phyloP scores from a whole-genome alignment of 2,113 vertebrate species.

The Tychaedon coryphoeus region DNA sequence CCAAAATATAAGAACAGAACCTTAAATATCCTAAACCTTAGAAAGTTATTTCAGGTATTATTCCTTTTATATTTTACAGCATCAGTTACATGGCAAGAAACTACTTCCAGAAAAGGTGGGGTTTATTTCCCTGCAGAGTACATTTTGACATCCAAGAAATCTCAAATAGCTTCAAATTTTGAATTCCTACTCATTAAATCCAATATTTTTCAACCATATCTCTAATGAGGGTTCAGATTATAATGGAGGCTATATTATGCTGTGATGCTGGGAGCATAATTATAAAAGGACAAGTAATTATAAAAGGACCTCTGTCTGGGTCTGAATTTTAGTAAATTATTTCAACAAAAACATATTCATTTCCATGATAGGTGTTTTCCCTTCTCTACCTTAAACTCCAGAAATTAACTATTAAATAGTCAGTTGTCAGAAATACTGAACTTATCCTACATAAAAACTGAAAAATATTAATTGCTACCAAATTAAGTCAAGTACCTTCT shows the following conservation, averaged over 20 bases:
- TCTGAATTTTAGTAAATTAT: background rate
- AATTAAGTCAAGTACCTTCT: background rate
- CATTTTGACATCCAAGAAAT: background rate
- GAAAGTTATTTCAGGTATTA: background rate
- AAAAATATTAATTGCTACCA: background rate
- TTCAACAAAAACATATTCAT: background rate
- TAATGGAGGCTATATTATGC: background rate
- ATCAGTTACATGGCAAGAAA: background rate
- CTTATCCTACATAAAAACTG: background rate
- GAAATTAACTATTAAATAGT: background rate
- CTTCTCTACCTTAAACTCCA: background rate
- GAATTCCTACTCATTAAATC: background rate
- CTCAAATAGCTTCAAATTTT: background rate
- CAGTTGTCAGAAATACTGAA: background rate
- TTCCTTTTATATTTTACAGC: background rate
- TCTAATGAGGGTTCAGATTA: background rate
- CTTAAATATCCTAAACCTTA: background rate
- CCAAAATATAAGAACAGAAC: background rate
- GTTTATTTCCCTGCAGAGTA: background rate
- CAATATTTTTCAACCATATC: constrained; percentile 4
- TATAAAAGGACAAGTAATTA: background rate
- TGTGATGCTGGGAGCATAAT: background rate
- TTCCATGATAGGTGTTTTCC: background rate
- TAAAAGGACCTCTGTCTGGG: background rate
- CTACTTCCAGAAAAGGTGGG: background rate